Evolutionary conservation across 2,888 invertebrate species (phyloP).

Genomic region (Rhodophaea formosa): DNA sequence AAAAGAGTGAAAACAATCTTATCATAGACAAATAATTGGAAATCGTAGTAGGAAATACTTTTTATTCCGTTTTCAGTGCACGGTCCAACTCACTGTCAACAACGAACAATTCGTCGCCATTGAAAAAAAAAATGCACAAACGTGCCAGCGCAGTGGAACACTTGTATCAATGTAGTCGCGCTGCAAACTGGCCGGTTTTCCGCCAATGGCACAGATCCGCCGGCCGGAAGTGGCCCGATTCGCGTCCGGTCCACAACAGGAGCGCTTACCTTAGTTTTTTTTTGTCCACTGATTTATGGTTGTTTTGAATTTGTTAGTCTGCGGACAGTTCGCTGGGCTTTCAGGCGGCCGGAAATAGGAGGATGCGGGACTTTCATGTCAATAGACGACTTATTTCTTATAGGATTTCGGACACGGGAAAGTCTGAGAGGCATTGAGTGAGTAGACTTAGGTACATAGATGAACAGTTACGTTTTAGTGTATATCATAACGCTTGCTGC

Average conservation of each 20-base stretch:
- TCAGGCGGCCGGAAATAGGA: constrained; percentile 13
- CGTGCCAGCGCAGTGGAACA: constrained; percentile 42
- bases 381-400: constrained; percentile 8
- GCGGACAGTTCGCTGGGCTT: constrained; percentile 40
- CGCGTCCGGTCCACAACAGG: constrained; percentile 70
- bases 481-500: not conserved
- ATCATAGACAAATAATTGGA: too few species aligned
- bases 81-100: not conserved
- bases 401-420: constrained; percentile 5
- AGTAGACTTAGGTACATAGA: not conserved
- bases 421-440: not conserved
- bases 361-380: constrained; percentile 5
- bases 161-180: constrained; percentile 65
- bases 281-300: constrained; percentile 76
- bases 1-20: too few species aligned
- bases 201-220: constrained; percentile 70
- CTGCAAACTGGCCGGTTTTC: constrained; percentile 71
- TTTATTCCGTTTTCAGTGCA: too few species aligned
- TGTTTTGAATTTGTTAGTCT: constrained; percentile 75
- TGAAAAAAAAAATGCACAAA: constrained; percentile 25
- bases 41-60: too few species aligned
- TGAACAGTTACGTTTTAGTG: not conserved
- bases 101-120: not conserved
- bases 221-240: constrained; percentile 70
- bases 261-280: constrained; percentile 80